phyloP scores from a whole-genome alignment of 2,113 vertebrate species.

The Salvelinus sp. region DNA sequence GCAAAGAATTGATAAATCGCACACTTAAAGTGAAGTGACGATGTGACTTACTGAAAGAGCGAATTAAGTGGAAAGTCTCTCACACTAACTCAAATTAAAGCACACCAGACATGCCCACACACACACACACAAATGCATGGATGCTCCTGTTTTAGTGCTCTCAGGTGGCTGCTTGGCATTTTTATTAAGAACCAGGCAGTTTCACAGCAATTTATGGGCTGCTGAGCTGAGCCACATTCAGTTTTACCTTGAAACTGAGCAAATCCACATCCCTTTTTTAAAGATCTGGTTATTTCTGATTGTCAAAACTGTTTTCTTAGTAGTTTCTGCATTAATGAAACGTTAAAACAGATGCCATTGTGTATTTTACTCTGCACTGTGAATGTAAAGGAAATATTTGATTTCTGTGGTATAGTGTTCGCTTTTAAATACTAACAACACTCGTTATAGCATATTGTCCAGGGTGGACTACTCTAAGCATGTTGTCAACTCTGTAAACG shows the following conservation, averaged over 20 bases:
- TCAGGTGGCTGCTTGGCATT: constrained; percentile 59
- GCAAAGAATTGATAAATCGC: constrained; percentile 63
- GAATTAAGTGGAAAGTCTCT: neutral
- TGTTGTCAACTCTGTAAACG: no score
- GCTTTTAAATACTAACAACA: no score
- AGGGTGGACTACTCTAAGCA: no score
- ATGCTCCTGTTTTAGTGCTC: constrained; percentile 32
- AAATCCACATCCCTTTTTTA: neutral
- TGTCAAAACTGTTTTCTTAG: no score
- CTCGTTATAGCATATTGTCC: no score
- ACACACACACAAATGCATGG: neutral
- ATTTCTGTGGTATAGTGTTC: no score
- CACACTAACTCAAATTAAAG: neutral
- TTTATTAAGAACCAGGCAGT: constrained; percentile 68
- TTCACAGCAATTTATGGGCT: constrained; percentile 60
- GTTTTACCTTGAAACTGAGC: neutral
- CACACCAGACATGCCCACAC: neutral
- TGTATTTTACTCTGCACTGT: no score
- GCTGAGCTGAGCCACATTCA: neutral
- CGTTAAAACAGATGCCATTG: no score
- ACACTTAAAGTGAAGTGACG: constrained; percentile 31
- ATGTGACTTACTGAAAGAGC: neutral
- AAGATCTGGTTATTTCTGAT: neutral
- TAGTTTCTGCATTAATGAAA: no score
- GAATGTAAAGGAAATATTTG: no score